These are phyloP conservation scores for Hirtodrosophila confusa DNA, from an alignment of 2,888 invertebrate species.

Conservation along the genomic window DNA sequence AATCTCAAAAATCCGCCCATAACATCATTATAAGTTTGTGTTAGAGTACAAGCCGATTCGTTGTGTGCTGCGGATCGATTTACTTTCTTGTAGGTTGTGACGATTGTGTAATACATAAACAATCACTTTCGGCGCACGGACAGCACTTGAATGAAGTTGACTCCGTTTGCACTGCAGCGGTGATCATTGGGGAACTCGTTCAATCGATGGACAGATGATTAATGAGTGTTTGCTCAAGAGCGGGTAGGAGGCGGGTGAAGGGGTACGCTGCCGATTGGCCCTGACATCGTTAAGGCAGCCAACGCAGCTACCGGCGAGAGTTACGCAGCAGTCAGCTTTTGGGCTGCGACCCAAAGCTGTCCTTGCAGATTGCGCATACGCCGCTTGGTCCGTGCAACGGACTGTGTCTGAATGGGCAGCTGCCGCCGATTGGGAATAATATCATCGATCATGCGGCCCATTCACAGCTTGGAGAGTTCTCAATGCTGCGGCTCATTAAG, in stretches of 20 bases:
- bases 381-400: slow-evolving; percentile 27
- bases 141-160: slow-evolving; percentile 67
- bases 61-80: neutral
- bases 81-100: slow-evolving; percentile 54
- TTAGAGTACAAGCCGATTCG: slow-evolving; percentile 18
- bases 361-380: slow-evolving; percentile 55
- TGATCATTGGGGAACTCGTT: slow-evolving; percentile 42
- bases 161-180: slow-evolving; percentile 32
- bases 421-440: no score
- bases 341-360: slow-evolving; percentile 8
- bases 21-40: neutral
- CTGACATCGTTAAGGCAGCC: slow-evolving; percentile 48
- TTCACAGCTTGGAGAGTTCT: slow-evolving; percentile 32
- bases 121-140: slow-evolving; percentile 65
- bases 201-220: slow-evolving; percentile 46
- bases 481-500: slow-evolving; percentile 6
- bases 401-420: neutral
- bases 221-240: slow-evolving; percentile 40
- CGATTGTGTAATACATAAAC: slow-evolving; percentile 64
- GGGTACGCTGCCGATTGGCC: slow-evolving; percentile 25
- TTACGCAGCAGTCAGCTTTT: slow-evolving; percentile 53
- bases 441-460: slow-evolving; percentile 40
- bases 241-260: neutral
- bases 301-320: slow-evolving; percentile 45
- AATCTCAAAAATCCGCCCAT: no score